These are phyloP conservation scores for Scomberomorus guttatus DNA, from an alignment of 2,797 vertebrate genomes.

Conservation along the genomic window DNA sequence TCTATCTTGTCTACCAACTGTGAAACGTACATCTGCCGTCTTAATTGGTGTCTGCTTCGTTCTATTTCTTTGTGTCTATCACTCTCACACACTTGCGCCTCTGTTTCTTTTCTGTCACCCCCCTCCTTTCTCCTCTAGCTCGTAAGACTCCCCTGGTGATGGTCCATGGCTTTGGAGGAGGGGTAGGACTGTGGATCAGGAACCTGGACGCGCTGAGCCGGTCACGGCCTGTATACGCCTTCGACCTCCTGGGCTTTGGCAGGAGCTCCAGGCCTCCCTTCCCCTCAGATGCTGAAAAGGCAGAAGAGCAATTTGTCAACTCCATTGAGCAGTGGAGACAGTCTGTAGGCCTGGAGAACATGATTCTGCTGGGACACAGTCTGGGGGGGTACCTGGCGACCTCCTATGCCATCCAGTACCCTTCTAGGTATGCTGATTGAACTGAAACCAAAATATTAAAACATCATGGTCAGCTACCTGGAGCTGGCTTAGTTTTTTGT, in stretches of 20 bases:
- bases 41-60: too few relatives aligned
- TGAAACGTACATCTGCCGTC: background rate
- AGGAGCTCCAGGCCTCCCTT: conserved; percentile 91
- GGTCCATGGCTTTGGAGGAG: conserved; percentile 94
- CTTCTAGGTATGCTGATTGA: conserved; percentile 83
- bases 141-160: conserved; percentile 90
- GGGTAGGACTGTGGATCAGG: conserved; percentile 93
- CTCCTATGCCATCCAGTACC: conserved; percentile 89
- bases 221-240: conserved; percentile 85
- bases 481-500: background rate
- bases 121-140: conserved; percentile 39
- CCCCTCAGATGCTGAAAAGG: conserved; percentile 85
- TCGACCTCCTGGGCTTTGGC: conserved; percentile 94
- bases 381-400: conserved; percentile 89
- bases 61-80: too few relatives aligned
- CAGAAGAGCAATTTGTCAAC: conserved; percentile 86
- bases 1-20: background rate
- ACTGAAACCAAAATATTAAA: background rate
- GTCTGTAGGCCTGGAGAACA: conserved; percentile 87
- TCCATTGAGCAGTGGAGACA: conserved; percentile 87
- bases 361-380: conserved; percentile 91
- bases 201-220: conserved; percentile 89
- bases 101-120: background rate
- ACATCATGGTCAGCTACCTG: background rate
- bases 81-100: too few relatives aligned